Conservation (phyloP, 1,140 invertebrate genomes). For the Rhopalosiphum maidis region DNA sequence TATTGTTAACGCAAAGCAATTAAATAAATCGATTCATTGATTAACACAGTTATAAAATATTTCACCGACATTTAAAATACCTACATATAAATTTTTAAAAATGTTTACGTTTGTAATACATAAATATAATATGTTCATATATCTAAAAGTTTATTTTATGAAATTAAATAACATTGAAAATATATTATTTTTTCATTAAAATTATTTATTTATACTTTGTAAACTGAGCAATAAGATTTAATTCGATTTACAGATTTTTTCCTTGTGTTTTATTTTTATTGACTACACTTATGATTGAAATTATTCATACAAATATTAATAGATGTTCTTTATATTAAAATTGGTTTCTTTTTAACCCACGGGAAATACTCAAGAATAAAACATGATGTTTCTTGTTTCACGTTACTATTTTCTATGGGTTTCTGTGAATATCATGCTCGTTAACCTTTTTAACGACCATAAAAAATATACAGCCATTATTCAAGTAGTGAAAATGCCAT, state of each 20-base stretch:
- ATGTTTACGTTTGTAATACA: neutral
- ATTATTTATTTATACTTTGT: neutral
- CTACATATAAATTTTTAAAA: neutral
- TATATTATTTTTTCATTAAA: neutral
- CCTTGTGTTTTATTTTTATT: neutral
- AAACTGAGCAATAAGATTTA: neutral
- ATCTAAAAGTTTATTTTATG: neutral
- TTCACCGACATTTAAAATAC: neutral
- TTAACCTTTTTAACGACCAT: conserved; percentile 45
- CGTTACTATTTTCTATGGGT: neutral
- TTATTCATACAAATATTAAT: conserved; percentile 11
- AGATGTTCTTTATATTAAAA: conserved; percentile 12
- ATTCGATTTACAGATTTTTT: neutral
- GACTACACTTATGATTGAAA: neutral
- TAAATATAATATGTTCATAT: neutral
- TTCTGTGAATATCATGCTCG: neutral
- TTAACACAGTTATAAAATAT: neutral
- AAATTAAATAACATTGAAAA: neutral
- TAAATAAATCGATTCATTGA: neutral
- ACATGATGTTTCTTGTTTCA: conserved; percentile 20
- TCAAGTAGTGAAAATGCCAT: neutral
- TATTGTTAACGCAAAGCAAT: neutral
- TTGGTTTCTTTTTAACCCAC: neutral
- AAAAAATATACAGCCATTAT: conserved; percentile 1
- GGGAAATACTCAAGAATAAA: conserved; percentile 11